phyloP scores from a whole-genome alignment of 2,797 vertebrate species.

The Chromobotia macracanthus region DNA sequence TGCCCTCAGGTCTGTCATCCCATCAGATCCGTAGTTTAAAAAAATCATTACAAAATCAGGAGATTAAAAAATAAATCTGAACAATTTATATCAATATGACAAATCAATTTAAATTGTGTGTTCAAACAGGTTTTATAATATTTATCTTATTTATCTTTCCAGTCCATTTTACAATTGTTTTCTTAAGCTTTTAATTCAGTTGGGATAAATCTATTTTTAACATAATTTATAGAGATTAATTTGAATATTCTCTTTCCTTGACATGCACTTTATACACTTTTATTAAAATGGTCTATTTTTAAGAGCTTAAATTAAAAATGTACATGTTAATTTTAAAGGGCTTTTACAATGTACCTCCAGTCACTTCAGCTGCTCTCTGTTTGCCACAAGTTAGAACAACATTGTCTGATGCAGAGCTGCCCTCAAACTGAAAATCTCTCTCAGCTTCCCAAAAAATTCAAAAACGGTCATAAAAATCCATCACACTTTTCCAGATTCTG shows the following conservation, averaged over 20 bases:
- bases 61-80: background rate
- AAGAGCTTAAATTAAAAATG: background rate
- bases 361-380: background rate
- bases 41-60: too few relatives aligned
- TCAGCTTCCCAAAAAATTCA: constrained; percentile 32
- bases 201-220: background rate
- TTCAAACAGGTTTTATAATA: background rate
- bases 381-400: constrained; percentile 8
- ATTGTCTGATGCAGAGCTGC: background rate
- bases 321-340: background rate
- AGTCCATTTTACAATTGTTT: background rate
- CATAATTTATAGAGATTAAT: constrained; percentile 2
- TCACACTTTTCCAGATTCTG: constrained; percentile 49
- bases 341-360: constrained; percentile 11
- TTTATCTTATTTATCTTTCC: background rate
- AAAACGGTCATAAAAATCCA: constrained; percentile 55
- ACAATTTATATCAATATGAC: too few relatives aligned
- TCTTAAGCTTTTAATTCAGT: background rate
- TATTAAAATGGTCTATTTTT: constrained; percentile 5
- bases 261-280: background rate
- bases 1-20: background rate
- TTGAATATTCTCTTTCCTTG: background rate
- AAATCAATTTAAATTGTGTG: background rate
- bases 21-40: too few relatives aligned
- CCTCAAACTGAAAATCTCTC: constrained; percentile 27